phyloP scores from a whole-genome alignment of 2,113 vertebrate species.

The Pontoporia blainvillei region DNA sequence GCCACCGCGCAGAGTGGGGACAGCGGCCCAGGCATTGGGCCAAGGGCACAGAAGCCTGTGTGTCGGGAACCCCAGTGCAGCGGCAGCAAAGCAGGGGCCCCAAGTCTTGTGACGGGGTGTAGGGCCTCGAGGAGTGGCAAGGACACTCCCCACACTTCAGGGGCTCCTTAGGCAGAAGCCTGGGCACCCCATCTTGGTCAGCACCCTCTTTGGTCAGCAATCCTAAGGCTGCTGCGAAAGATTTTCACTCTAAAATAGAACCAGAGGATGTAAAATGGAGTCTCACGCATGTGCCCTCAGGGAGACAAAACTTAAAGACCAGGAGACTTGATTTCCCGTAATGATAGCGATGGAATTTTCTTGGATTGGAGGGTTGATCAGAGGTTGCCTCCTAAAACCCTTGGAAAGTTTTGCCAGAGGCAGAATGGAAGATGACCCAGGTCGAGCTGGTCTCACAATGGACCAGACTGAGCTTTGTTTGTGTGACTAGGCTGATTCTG shows the following conservation, averaged over 20 bases:
- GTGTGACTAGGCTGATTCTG: not conserved
- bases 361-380: not conserved
- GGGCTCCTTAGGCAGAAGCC: not conserved
- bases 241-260: not conserved
- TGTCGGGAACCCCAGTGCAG: not conserved
- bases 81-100: too few species aligned
- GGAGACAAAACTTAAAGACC: not conserved
- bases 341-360: not conserved
- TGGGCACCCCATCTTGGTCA: too few species aligned
- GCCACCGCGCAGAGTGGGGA: rapidly evolving
- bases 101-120: not conserved
- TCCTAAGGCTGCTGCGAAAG: not conserved
- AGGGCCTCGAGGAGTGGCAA: rapidly evolving
- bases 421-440: not conserved
- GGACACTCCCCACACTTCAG: too few species aligned
- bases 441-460: not conserved
- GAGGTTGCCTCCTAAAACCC: not conserved
- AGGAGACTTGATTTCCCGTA: not conserved
- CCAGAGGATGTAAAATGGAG: not conserved
- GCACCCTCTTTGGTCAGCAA: not conserved
- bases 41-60: not conserved
- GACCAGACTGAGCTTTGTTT: not conserved
- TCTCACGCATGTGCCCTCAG: not conserved
- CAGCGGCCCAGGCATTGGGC: not conserved
- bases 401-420: not conserved